Conservation (phyloP, 2,888 invertebrate species). For the Hecatera dysodea region DNA sequence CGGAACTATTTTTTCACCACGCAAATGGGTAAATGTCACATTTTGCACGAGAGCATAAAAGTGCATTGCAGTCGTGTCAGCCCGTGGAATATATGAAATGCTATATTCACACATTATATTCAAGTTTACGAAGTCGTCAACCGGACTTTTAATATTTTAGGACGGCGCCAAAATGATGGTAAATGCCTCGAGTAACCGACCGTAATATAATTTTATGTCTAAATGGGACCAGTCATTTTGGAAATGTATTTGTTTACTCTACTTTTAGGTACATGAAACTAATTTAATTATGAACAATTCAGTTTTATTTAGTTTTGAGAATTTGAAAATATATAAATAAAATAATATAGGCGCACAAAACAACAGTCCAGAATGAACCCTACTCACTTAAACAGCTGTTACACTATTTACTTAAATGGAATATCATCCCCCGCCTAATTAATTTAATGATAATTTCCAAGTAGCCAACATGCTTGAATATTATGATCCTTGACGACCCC, state of each 20-base stretch:
- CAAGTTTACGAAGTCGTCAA: slow-evolving; percentile 50
- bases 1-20: slow-evolving; percentile 32
- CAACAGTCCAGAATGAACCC: background rate
- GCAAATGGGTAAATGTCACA: slow-evolving; percentile 19
- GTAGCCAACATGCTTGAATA: slow-evolving; percentile 55
- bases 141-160: slow-evolving; percentile 51
- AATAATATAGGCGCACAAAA: background rate
- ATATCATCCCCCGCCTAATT: slow-evolving; percentile 37
- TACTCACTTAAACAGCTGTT: slow-evolving; percentile 25
- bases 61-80: slow-evolving; percentile 11
- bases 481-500: slow-evolving; percentile 51
- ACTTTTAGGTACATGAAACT: slow-evolving; percentile 27
- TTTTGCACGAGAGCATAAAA: slow-evolving; percentile 16
- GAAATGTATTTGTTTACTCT: slow-evolving; percentile 6
- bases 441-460: slow-evolving; percentile 55
- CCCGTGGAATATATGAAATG: slow-evolving; percentile 24
- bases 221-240: slow-evolving; percentile 29
- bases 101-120: slow-evolving; percentile 30
- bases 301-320: slow-evolving; percentile 1
- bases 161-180: slow-evolving; percentile 37
- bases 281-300: background rate
- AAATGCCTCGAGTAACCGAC: slow-evolving; percentile 29
- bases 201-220: slow-evolving; percentile 43
- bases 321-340: background rate
- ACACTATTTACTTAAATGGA: slow-evolving; percentile 16